Base-by-base conservation (phyloP, 1,140 invertebrate species). In the Magallana angulata region DNA sequence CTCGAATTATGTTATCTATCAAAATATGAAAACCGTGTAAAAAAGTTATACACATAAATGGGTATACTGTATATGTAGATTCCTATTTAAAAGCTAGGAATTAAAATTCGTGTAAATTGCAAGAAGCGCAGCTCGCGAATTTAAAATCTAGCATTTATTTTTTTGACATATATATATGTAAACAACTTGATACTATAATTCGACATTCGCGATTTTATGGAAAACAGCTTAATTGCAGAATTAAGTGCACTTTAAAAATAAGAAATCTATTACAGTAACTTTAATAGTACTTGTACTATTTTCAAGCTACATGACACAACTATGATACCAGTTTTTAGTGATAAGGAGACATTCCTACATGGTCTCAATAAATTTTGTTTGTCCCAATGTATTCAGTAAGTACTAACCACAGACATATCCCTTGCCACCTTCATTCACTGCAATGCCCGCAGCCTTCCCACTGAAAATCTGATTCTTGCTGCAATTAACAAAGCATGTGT, bases 391-490 rank as follows among this genome's bases (percentile, higher is more conserved):
- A 18, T 64, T 64, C 1, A 64, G 1, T 14, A 16, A 18, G 62
- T 1, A 48, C 86, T 90, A 89, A 94, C 93, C 92, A 82, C 90
- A 84, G 18, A 94, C 90, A 86, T 91, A 93, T 1, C 93, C 93
- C 82, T 89, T 87, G 0, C 93, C 93, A 64, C 90, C 91, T 84
- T 93, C 93, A 89, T 93, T 93, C 57, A 94, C 86, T n/a, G 93
- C 92, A 16, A 94, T 90, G 7, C 93, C 93, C 11, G 93, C 93
- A 59, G 93, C 93, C 76, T 89, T 89, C 4, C 93, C 93, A 90
- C 91, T 91, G 82, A 92, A 91, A 16, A 94, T 93, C 64, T 92
- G 90, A 87, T 94, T 94, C 57, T 92, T 91, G 85, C 93, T 94
- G 88, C 62, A 91, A 90, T 8, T 81, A 86, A 82, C 84, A 56